These are phyloP conservation scores for Matsumyia berberina DNA, from an alignment of 2,888 invertebrate species.

Conservation along the genomic window DNA sequence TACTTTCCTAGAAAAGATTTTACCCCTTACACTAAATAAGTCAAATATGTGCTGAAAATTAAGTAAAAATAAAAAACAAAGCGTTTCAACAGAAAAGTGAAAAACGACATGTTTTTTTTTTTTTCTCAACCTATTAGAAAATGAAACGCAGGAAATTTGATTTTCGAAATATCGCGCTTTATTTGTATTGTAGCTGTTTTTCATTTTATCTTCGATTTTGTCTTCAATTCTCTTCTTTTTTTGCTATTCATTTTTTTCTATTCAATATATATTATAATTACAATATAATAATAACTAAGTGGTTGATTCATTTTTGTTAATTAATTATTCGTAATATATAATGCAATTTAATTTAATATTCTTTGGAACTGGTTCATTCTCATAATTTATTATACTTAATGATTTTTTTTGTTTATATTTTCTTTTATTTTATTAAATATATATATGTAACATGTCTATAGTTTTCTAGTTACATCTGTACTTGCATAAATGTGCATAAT, in stretches of 20 bases:
- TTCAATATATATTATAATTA: slow-evolving; percentile 46
- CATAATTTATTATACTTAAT: slow-evolving; percentile 27
- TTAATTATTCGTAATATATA: slow-evolving; percentile 42
- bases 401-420: slow-evolving; percentile 16
- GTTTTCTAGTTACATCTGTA: slow-evolving; percentile 13
- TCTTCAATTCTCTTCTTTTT: slow-evolving; percentile 32
- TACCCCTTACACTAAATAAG: too few relatives aligned
- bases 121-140: background rate
- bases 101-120: background rate
- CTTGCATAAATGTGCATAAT: slow-evolving; percentile 11
- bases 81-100: background rate
- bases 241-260: slow-evolving; percentile 29
- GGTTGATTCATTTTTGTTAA: slow-evolving; percentile 29
- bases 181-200: slow-evolving; percentile 43
- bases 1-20: too few relatives aligned
- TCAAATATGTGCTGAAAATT: too few relatives aligned
- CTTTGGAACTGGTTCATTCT: slow-evolving; percentile 59
- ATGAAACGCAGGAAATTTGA: slow-evolving; percentile 1
- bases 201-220: slow-evolving; percentile 37
- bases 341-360: slow-evolving; percentile 51
- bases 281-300: slow-evolving; percentile 55
- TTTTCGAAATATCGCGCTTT: slow-evolving; percentile 48
- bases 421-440: slow-evolving; percentile 10
- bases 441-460: slow-evolving; percentile 15
- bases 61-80: background rate